Percentiles rank a stretch among this genome's conserved stretches.
These are phyloP conservation scores for Pandion haliaetus DNA, from an alignment of 2,113 vertebrate genomes.

Conservation along the genomic window DNA sequence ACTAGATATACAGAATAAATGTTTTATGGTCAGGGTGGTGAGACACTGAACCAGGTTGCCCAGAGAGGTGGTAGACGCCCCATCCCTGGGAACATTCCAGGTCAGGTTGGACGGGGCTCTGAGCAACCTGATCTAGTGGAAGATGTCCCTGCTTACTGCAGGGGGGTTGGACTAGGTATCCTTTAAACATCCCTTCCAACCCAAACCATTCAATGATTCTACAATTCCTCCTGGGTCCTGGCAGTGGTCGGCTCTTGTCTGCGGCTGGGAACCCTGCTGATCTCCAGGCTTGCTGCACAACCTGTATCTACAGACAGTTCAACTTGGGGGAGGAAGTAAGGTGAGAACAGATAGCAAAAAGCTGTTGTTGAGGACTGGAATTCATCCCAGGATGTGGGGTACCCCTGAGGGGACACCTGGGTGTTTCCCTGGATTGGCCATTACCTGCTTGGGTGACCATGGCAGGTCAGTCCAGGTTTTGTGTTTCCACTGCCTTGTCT, in stretches of 20 bases:
- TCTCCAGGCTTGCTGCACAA: background rate
- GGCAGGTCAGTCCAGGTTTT: background rate
- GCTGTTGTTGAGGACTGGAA: background rate
- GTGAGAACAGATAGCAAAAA: background rate
- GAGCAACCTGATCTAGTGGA: background rate
- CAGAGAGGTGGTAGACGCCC: background rate
- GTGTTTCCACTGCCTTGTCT: background rate
- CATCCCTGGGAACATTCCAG: background rate
- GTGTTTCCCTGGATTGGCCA: background rate
- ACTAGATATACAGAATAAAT: too few relatives aligned
- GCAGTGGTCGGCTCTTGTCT: background rate
- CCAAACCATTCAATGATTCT: accelerated
- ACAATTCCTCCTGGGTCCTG: background rate
- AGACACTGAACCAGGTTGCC: background rate
- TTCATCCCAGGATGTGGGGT: background rate
- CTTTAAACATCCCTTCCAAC: background rate
- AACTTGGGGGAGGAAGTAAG: background rate
- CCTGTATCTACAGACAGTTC: background rate
- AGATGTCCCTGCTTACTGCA: background rate
- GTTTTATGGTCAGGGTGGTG: background rate
- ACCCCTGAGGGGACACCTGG: background rate
- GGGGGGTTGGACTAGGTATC: background rate
- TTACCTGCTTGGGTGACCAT: background rate
- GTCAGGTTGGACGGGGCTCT: background rate
- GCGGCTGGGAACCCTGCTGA: background rate